phyloP scores from a whole-genome alignment of 1,140 invertebrate species.

The Danaus plexippus region DNA sequence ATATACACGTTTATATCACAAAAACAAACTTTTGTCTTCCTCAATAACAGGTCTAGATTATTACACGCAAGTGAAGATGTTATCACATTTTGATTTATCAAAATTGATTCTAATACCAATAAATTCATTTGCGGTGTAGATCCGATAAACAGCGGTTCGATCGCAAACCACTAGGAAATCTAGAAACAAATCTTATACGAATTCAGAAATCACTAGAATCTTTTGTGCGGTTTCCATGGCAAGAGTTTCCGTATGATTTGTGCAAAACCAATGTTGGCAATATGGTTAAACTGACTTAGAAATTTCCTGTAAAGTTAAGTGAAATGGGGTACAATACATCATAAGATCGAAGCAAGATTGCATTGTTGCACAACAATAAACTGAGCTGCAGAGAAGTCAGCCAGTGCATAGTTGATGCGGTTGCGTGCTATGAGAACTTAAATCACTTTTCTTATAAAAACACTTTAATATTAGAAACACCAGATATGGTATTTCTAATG shows the following conservation, averaged over 20 bases:
- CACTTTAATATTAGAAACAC: too few relatives aligned
- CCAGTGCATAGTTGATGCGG: conserved; percentile 48
- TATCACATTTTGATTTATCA: conserved; percentile 10
- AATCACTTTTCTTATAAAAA: conserved; percentile 25
- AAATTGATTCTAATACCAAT: conserved; percentile 32
- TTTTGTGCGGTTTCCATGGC: conserved; percentile 54
- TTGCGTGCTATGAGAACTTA: conserved; percentile 53
- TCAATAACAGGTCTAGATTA: conserved; percentile 2
- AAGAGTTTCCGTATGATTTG: conserved; percentile 53
- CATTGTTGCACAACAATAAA: conserved; percentile 57
- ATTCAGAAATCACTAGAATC: conserved; percentile 53
- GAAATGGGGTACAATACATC: conserved; percentile 60
- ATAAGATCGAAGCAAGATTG: conserved; percentile 54
- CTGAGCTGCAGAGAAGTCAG: conserved; percentile 43
- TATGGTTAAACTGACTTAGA: conserved; percentile 44
- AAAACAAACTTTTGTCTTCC: too few relatives aligned
- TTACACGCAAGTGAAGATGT: conserved; percentile 1
- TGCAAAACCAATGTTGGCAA: conserved; percentile 59
- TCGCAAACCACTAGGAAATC: conserved; percentile 63
- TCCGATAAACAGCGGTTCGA: conserved; percentile 55
- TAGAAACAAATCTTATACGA: conserved; percentile 56
- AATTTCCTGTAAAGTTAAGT: conserved; percentile 44
- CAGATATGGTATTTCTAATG: too few relatives aligned
- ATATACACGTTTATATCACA: neutral
- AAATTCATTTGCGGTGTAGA: conserved; percentile 54